phyloP scores from a whole-genome alignment of 2,797 vertebrate genomes.

The Coranthus polyacanthus region DNA sequence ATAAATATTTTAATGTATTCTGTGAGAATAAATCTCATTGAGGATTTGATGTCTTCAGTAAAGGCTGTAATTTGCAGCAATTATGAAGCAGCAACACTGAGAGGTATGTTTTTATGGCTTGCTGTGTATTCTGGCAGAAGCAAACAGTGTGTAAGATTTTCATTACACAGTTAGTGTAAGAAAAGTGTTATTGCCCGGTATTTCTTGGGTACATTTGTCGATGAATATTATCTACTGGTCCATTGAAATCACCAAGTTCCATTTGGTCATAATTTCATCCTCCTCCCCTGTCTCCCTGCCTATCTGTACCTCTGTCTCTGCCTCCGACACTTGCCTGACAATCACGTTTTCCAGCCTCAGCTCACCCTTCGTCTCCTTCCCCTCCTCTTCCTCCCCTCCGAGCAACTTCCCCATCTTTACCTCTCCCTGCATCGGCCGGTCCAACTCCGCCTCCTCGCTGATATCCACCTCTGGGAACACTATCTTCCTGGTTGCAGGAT shows the following conservation, averaged over 20 bases:
- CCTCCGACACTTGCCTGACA: slow-evolving; percentile 60
- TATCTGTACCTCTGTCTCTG: slow-evolving; percentile 20
- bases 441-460: not conserved
- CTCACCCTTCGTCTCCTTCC: not conserved
- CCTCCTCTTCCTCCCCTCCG: slow-evolving; percentile 16
- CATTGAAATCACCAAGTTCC: slow-evolving; percentile 57
- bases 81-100: slow-evolving; percentile 11
- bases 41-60: not conserved
- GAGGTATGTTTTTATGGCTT: not conserved
- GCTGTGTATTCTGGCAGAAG: too few relatives aligned
- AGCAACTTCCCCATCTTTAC: not conserved
- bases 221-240: slow-evolving; percentile 55
- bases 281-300: not conserved
- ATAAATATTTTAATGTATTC: too few relatives aligned
- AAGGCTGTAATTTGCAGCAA: not conserved
- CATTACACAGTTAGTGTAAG: too few relatives aligned
- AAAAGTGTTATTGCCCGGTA: too few relatives aligned
- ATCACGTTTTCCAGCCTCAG: slow-evolving; percentile 58
- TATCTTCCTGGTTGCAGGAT: slow-evolving; percentile 33
- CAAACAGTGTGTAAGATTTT: too few relatives aligned
- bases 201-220: not conserved
- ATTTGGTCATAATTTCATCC: slow-evolving; percentile 49
- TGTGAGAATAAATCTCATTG: not conserved
- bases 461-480: slow-evolving; percentile 31
- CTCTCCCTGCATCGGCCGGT: not conserved